These are phyloP conservation scores for Coleophora flavipennella DNA, from an alignment of 2,888 invertebrate genomes.

Conservation along the genomic window DNA sequence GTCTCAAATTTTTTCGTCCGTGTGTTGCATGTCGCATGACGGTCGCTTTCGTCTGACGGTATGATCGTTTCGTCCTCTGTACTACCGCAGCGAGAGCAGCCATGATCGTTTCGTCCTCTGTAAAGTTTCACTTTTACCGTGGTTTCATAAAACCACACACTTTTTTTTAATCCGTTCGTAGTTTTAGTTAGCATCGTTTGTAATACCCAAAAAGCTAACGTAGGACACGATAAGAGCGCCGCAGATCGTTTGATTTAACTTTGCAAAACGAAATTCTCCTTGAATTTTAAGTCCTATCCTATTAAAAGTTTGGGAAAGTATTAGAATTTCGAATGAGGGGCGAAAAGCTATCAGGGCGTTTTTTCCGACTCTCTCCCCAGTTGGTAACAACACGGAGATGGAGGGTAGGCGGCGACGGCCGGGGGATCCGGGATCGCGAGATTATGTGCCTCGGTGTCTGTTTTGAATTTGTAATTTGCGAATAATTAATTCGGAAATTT, in stretches of 20 bases:
- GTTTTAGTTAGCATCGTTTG: no score
- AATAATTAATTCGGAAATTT: slow-evolving; percentile 40
- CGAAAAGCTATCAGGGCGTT: slow-evolving; percentile 63
- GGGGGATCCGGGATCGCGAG: slow-evolving; percentile 30
- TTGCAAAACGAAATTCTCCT: slow-evolving; percentile 52
- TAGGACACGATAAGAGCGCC: slow-evolving; percentile 24
- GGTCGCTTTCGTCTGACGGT: no score
- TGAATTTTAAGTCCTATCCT: slow-evolving; percentile 68
- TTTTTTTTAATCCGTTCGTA: no score
- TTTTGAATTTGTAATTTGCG: slow-evolving; percentile 49
- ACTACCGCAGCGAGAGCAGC: no score
- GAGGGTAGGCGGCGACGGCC: slow-evolving; percentile 10
- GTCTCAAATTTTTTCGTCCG: no score
- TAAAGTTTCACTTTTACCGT: no score
- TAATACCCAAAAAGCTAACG: no score
- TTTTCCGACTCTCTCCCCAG: slow-evolving; percentile 44
- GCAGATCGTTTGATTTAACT: slow-evolving; percentile 39
- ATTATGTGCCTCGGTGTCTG: slow-evolving; percentile 46
- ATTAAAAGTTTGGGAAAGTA: slow-evolving; percentile 70
- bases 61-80: no score
- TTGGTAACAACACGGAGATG: slow-evolving; percentile 28
- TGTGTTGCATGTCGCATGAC: no score
- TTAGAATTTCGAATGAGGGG: slow-evolving; percentile 69
- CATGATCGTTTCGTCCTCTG: no score
- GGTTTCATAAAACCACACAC: no score